Base-by-base conservation (phyloP, 2,888 invertebrate genomes). In the Stramonita haemastoma region DNA sequence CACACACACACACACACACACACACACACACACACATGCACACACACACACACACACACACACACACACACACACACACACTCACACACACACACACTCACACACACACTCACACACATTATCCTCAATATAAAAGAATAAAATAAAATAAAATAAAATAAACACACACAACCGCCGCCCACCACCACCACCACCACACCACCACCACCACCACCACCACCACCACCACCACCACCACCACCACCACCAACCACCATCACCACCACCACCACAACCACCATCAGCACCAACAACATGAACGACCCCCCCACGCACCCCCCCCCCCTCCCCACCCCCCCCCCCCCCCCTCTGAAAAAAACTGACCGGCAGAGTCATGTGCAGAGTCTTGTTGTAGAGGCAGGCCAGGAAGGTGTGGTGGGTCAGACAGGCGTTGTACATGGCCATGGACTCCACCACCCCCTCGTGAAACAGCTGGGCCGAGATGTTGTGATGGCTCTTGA, bases 371-470 rank as follows among this genome's bases (percentile, higher is more conserved):
- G 32, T 22, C 90, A 92, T 92, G 83, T 92, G 92, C 15, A 92
- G 87, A 1, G 91, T 90, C 79, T 92, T 92, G 85, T 90, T 90
- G 46, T 91, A 92, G 11, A 93, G 88, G 86, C 93, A 93, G 17
- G 83, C 81, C 4, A 85, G 83, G 36, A 89, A n/a, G 11, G 91
- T 87, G n/a, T 89, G 56, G 19, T 87, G 57, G 4, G 29, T 29
- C 70, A 90, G 29, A n/a, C 93, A 93, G 6, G 88, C 77, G 17
- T 85, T 26, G 29, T 90, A 85, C 89, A 90, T 90, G 22, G 88
- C 89, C 8, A 92, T 86, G 5, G 91, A 90, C 17, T 83, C n/a
- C 17, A 85, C 46, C 17, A 92, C 93, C 0, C 89, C 91, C 22
- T 90, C 85, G 86, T 93, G 92, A 56, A 93, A 93, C 4, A 83